Evolutionary conservation across 2,797 vertebrate genomes (phyloP).

Genomic region (Microchirus variegatus): DNA sequence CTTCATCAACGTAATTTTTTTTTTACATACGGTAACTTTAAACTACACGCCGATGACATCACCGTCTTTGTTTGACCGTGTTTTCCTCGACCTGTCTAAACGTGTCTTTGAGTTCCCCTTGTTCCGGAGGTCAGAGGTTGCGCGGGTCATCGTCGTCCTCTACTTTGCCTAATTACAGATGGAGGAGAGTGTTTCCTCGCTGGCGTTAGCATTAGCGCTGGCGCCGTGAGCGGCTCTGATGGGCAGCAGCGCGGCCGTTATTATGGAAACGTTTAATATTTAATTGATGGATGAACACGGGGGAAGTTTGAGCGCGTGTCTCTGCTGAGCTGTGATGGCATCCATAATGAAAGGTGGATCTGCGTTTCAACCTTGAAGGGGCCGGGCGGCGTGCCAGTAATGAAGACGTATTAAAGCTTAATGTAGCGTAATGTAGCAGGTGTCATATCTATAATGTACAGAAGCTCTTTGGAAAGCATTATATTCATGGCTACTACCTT

Average conservation of each 20-base stretch:
- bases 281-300: slow-evolving; percentile 85
- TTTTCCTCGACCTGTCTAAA: slow-evolving; percentile 12
- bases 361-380: slow-evolving; percentile 98
- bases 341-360: slow-evolving; percentile 87
- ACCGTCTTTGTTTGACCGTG: no score
- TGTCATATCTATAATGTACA: slow-evolving; percentile 99
- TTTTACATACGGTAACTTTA: no score
- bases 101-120: slow-evolving; percentile 45
- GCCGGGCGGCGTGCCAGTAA: slow-evolving; percentile 97
- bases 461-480: slow-evolving; percentile 99
- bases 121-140: slow-evolving; percentile 53
- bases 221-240: slow-evolving; percentile 53
- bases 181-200: slow-evolving; percentile 43
- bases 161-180: slow-evolving; percentile 79
- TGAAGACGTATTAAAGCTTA: slow-evolving; percentile 99
- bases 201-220: slow-evolving; percentile 32
- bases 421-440: slow-evolving; percentile 99
- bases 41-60: no score
- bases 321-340: slow-evolving; percentile 77
- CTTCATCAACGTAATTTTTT: no score
- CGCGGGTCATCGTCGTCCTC: slow-evolving; percentile 65
- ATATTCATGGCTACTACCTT: slow-evolving; percentile 99
- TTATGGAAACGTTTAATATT: slow-evolving; percentile 85
- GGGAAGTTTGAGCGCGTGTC: slow-evolving; percentile 80
- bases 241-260: slow-evolving; percentile 62